Evolutionary conservation across 2,888 invertebrate species (phyloP), one percentile per base, ranked within the genome.

Genomic region (Thelaira solivaga): DNA sequence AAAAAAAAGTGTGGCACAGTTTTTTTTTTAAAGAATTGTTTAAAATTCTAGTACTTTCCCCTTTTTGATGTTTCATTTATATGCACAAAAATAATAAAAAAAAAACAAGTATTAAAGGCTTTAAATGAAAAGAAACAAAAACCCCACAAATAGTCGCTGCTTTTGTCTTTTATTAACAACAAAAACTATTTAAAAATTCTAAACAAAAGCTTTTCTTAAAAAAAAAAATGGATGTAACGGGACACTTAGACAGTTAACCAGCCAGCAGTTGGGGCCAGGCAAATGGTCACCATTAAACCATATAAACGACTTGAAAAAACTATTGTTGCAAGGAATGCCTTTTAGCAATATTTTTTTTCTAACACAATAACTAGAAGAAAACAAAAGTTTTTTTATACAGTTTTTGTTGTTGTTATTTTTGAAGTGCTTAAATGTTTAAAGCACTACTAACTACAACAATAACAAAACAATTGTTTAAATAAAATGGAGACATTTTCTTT

Each of bases 171-270:
- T 64, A 39, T 31, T 67, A 22, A 11, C 22, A 67, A 36, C 31
- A 55, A 39, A 20, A 29, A 24, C 24, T 34, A 20, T 41, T 51
- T 65, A 10, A 69, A 64, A 73, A 65, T 74, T 62, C 68, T 62
- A 62, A 62, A 69, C 68, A 75, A 74, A 47, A 31, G 55, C 18
- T 29, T 43, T 16, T 47, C 6, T 10, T 0, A 36, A 39, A 18
- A 49, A 29, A 16, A 16, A 3, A 55, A 24, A 18, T 43, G 26
- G 39, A 51, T 53, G 36, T 45, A 72, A 72, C 62, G 61, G 64
- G 55, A 62, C 51, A 77, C 76, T 72, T 41, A 77, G 76, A 72
- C 76, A 68, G 67, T 77, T 72, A 72, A 62, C 53, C 67, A 65
- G 71, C 22, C 61, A 62, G 16, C 49, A 29, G 41, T 20, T 41